These are phyloP conservation scores for Phylloscopus collybita DNA, from an alignment of 2,797 vertebrate species.

Conservation along the genomic window DNA sequence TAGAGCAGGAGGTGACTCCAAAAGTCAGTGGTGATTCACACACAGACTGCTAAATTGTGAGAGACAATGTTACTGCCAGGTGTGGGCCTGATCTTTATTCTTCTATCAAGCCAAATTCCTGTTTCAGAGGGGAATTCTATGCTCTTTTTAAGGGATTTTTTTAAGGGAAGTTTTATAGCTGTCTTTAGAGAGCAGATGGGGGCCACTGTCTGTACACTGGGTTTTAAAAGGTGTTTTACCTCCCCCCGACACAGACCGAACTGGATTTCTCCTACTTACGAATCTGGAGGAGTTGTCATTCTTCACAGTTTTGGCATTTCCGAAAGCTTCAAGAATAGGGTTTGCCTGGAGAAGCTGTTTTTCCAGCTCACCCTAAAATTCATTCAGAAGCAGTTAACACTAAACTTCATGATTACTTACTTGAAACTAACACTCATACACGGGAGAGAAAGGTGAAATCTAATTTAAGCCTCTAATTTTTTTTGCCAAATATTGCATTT, in stretches of 20 bases:
- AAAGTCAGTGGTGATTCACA: not conserved
- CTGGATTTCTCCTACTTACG: slow-evolving; percentile 82
- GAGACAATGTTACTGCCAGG: not conserved
- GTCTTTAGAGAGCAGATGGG: not conserved
- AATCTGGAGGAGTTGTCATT: slow-evolving; percentile 98
- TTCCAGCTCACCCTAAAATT: slow-evolving; percentile 95
- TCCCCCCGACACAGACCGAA: accelerated
- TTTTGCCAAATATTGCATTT: not conserved
- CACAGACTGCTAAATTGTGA: not conserved
- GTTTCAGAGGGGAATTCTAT: not conserved
- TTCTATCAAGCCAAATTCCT: not conserved
- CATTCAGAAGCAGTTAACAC: slow-evolving; percentile 62
- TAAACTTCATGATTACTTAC: not conserved
- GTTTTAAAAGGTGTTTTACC: not conserved
- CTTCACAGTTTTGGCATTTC: slow-evolving; percentile 98
- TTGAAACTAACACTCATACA: not conserved
- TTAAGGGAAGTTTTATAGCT: not conserved
- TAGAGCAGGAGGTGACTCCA: not conserved
- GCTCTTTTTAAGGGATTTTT: not conserved
- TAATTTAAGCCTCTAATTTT: not conserved
- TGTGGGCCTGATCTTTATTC: not conserved
- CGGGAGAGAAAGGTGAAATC: not conserved
- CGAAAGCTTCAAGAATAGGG: slow-evolving; percentile 96
- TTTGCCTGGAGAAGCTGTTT: slow-evolving; percentile 98
- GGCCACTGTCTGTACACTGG: not conserved